Evolutionary conservation across 2,888 invertebrate genomes (phyloP).

Genomic region (Tortrix viridana): DNA sequence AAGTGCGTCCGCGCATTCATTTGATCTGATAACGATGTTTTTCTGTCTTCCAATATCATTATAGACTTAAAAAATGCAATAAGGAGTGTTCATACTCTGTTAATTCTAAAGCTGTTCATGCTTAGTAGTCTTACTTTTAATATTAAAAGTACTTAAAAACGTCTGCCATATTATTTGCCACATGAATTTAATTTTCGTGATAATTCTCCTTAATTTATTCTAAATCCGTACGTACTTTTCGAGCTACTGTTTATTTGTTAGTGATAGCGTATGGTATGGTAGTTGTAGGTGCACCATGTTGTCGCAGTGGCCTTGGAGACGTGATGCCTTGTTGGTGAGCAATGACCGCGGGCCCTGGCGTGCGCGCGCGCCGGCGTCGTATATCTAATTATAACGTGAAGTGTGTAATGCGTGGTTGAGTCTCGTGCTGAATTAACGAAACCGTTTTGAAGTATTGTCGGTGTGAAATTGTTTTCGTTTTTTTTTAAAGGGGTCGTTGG

Average conservation of each 20-base stretch:
- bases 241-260: slow-evolving; percentile 53
- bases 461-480: too few relatives aligned
- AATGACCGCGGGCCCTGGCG: slow-evolving; percentile 19
- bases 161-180: slow-evolving; percentile 83
- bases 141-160: slow-evolving; percentile 77
- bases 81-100: slow-evolving; percentile 49
- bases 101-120: slow-evolving; percentile 46
- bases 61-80: slow-evolving; percentile 57
- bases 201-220: slow-evolving; percentile 76
- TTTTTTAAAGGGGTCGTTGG: too few relatives aligned
- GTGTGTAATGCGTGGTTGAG: too few relatives aligned
- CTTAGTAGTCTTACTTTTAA: slow-evolving; percentile 53
- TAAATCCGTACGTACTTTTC: slow-evolving; percentile 54
- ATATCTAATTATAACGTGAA: too few relatives aligned
- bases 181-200: slow-evolving; percentile 79
- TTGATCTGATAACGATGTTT: slow-evolving; percentile 81
- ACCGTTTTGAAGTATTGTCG: too few relatives aligned
- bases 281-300: slow-evolving; percentile 67
- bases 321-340: slow-evolving; percentile 70
- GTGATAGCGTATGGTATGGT: slow-evolving; percentile 66
- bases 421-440: too few relatives aligned
- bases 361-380: background rate
- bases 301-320: slow-evolving; percentile 72
- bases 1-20: slow-evolving; percentile 31
- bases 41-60: slow-evolving; percentile 80